Conservation (phyloP, 2,113 vertebrate species). For the Hoplias malabaricus region DNA sequence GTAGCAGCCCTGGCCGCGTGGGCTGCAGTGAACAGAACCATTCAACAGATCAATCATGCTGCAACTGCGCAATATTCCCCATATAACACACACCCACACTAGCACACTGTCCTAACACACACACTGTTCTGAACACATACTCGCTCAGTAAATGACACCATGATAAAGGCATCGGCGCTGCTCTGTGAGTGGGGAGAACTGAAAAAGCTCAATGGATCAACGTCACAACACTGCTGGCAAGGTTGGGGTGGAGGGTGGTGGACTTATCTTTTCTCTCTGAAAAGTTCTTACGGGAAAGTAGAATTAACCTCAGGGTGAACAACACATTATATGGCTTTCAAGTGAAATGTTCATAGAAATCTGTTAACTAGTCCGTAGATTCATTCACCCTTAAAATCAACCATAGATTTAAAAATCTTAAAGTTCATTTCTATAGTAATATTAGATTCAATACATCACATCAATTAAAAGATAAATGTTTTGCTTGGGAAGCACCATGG, state of each 20-base stretch:
- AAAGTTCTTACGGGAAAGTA: neutral
- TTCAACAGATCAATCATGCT: conserved; percentile 70
- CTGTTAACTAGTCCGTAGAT: too few species aligned
- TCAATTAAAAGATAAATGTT: too few species aligned
- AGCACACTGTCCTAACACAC: conserved; percentile 34
- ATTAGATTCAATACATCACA: too few species aligned
- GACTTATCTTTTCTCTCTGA: neutral
- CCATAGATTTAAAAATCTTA: too few species aligned
- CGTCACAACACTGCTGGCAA: conserved; percentile 7
- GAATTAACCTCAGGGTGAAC: neutral
- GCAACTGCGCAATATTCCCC: conserved; percentile 62
- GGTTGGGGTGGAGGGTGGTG: neutral
- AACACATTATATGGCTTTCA: too few species aligned
- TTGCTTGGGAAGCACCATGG: too few species aligned
- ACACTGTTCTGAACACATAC: conserved; percentile 14
- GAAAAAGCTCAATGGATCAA: conserved; percentile 26
- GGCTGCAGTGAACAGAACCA: conserved; percentile 58
- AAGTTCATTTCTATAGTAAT: too few species aligned
- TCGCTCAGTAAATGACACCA: neutral
- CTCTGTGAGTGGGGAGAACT: conserved; percentile 15
- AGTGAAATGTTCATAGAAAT: too few species aligned
- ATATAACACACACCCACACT: conserved; percentile 34
- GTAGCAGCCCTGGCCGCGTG: conserved; percentile 63
- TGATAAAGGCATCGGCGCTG: conserved; percentile 8
- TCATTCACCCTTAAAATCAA: too few species aligned